A percentile compares a stretch with the other conserved stretches of the same genome.
These are phyloP conservation scores for Erannis defoliaria DNA, from an alignment of 2,888 invertebrate genomes.

Conservation along the genomic window DNA sequence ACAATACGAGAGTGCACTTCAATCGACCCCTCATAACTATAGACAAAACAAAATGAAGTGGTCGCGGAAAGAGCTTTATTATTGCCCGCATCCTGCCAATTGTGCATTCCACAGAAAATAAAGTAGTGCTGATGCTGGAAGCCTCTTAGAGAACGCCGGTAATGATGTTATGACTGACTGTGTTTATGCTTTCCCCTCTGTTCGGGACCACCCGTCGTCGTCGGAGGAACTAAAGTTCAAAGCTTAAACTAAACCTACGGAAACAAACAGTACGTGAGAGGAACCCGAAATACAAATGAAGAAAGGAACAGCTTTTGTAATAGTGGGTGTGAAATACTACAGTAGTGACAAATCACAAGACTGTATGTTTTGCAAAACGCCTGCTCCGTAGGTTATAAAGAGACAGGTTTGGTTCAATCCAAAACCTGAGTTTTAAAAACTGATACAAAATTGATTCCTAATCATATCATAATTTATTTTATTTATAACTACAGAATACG, in stretches of 20 bases:
- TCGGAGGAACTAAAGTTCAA: not conserved
- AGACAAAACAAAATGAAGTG: slow-evolving; percentile 37
- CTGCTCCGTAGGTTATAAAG: not conserved
- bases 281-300: not conserved
- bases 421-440: no score
- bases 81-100: slow-evolving; percentile 58
- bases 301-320: not conserved
- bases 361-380: not conserved
- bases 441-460: no score
- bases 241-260: not conserved
- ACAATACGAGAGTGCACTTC: slow-evolving; percentile 41
- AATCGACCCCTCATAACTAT: slow-evolving; percentile 30
- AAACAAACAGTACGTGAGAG: not conserved
- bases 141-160: slow-evolving; percentile 30
- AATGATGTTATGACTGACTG: slow-evolving; percentile 34
- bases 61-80: slow-evolving; percentile 38
- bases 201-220: slow-evolving; percentile 37
- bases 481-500: no score
- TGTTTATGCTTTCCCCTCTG: slow-evolving; percentile 35
- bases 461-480: no score
- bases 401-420: no score
- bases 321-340: not conserved
- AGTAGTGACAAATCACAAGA: not conserved
- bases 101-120: slow-evolving; percentile 15
- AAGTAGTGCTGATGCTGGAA: slow-evolving; percentile 9